These are phyloP conservation scores for Nephrotoma appendiculata DNA, from an alignment of 2,888 invertebrate genomes.

Conservation along the genomic window DNA sequence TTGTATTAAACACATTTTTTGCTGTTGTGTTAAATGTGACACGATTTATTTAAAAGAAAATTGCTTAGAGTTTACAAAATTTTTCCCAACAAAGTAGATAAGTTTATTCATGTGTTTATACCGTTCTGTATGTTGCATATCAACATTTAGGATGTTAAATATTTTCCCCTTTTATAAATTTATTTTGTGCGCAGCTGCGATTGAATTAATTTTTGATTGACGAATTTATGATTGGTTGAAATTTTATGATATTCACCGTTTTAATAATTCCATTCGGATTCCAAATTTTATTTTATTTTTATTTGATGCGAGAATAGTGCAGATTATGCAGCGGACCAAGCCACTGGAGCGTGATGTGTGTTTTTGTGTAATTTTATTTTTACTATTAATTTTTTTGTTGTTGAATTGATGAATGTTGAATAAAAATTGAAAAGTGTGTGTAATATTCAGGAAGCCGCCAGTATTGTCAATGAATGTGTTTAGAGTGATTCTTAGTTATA, in stretches of 20 bases:
- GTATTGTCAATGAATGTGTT: too few species aligned
- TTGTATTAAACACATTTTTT: not conserved
- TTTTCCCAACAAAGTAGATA: not conserved
- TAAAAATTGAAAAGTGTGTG: too few species aligned
- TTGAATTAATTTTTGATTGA: not conserved
- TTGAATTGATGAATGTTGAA: not conserved
- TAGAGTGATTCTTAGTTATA: too few species aligned
- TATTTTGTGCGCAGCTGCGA: not conserved
- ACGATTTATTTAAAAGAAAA: not conserved
- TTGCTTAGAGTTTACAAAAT: too few species aligned
- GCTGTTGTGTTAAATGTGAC: not conserved
- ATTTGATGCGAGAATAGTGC: not conserved
- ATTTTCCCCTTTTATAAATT: not conserved
- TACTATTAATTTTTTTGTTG: too few species aligned
- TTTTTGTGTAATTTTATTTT: not conserved
- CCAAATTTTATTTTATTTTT: not conserved
- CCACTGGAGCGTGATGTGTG: not conserved
- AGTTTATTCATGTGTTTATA: too few species aligned
- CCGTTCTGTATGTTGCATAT: not conserved
- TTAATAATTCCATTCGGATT: not conserved
- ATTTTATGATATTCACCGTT: not conserved
- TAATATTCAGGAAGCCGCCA: too few species aligned
- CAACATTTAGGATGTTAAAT: not conserved
- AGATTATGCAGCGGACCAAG: not conserved
- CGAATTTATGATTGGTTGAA: not conserved